Evolutionary conservation across 2,113 vertebrate species (phyloP).

Genomic region (Aythya baeri): DNA sequence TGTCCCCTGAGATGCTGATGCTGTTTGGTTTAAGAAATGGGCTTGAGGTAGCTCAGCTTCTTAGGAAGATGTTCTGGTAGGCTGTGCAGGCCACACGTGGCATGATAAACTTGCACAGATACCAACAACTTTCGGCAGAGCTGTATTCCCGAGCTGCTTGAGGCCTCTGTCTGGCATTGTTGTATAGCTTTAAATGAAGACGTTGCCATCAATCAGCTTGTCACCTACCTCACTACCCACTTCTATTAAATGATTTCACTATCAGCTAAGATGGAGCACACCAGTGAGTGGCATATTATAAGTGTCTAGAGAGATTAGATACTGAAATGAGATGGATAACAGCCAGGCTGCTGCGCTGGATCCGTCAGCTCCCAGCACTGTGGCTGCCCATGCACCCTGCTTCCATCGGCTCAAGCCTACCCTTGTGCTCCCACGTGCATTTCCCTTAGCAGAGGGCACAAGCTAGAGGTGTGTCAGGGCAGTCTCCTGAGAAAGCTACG

Average conservation of each 20-base stretch:
- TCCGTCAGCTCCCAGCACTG: neutral
- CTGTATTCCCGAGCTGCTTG: neutral
- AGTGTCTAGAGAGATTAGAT: conserved; percentile 67
- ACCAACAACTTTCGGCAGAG: neutral
- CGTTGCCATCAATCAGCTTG: conserved; percentile 55
- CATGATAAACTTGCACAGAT: neutral
- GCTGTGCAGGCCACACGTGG: neutral
- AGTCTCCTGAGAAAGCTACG: neutral
- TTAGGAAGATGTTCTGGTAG: neutral
- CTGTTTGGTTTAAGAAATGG: neutral
- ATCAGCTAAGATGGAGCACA: conserved; percentile 62
- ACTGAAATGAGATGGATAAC: conserved; percentile 61
- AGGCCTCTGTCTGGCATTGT: neutral
- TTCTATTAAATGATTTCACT: conserved; percentile 68
- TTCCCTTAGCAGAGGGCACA: neutral
- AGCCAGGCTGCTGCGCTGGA: neutral
- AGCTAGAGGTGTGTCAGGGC: neutral
- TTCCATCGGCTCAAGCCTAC: neutral
- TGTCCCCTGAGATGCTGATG: neutral
- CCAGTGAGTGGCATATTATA: conserved; percentile 63
- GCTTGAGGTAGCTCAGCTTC: neutral
- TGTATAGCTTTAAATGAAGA: conserved; percentile 36
- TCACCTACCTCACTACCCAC: conserved; percentile 62
- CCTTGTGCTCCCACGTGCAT: rapidly evolving
- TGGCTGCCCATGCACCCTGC: neutral